phyloP scores from a whole-genome alignment of 30 jellyfish, hydroid and myxozoan species.

The Turritopsis rubra region DNA sequence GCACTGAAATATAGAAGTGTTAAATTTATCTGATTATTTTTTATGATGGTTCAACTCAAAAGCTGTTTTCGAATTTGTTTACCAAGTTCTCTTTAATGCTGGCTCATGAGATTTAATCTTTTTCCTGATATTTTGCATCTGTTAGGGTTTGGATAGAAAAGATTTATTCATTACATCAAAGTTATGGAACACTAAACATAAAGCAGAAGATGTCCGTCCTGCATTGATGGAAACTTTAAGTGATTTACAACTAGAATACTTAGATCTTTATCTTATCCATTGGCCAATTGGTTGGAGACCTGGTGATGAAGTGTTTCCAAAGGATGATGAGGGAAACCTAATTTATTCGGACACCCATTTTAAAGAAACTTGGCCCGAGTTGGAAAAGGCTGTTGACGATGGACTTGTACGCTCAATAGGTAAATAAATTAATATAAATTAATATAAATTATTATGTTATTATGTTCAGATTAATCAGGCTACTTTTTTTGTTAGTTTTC shows the following conservation, averaged over 20 bases:
- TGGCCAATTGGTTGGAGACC: constrained; percentile 86
- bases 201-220: constrained; percentile 77
- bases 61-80: too few species aligned
- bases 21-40: too few species aligned
- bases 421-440: too few species aligned
- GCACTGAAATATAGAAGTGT: too few species aligned
- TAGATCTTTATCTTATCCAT: constrained; percentile 87
- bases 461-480: too few species aligned
- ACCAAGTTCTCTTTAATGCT: too few species aligned
- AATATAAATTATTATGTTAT: too few species aligned
- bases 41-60: too few species aligned
- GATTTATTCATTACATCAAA: constrained; percentile 88
- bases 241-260: constrained; percentile 69
- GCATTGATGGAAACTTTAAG: constrained; percentile 65
- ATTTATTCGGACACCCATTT: constrained; percentile 56
- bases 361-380: constrained; percentile 82
- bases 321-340: constrained; percentile 68
- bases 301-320: constrained; percentile 84
- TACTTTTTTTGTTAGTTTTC: too few species aligned
- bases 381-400: constrained; percentile 93
- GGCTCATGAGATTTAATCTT: too few species aligned
- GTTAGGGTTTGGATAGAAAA: constrained; percentile 49
- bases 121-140: background rate
- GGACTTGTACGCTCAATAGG: constrained; percentile 92
- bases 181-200: constrained; percentile 88